Evolutionary conservation across 2,888 invertebrate species (phyloP).

Genomic region (Mycogona germanica): DNA sequence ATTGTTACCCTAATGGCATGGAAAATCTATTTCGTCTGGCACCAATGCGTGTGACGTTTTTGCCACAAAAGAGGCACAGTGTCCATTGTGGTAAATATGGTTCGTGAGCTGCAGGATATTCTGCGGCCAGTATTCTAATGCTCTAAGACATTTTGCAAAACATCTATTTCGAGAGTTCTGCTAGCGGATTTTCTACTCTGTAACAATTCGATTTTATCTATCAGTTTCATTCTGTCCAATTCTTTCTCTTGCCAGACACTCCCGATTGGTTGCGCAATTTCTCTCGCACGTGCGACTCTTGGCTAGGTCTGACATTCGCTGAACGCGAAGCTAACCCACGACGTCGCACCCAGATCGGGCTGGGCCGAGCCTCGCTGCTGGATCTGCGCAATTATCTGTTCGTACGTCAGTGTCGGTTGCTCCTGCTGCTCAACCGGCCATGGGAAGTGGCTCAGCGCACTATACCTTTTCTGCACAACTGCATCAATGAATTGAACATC

Average conservation of each 20-base stretch:
- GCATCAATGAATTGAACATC: constrained; percentile 67
- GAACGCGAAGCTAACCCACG: constrained; percentile 29
- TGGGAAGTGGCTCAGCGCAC: constrained; percentile 86
- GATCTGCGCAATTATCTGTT: constrained; percentile 90
- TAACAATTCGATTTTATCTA: no score
- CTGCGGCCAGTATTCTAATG: no score
- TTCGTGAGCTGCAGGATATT: no score
- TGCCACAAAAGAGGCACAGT: no score
- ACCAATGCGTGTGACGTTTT: no score
- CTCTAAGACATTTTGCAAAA: no score
- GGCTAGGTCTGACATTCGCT: constrained; percentile 61
- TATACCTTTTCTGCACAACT: constrained; percentile 79
- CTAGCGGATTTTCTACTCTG: no score
- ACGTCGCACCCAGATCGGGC: constrained; percentile 31
- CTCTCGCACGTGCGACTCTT: constrained; percentile 61
- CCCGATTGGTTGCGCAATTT: constrained; percentile 76
- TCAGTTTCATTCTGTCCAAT: neutral
- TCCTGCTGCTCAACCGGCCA: constrained; percentile 44
- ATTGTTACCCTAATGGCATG: no score
- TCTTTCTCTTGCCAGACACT: constrained; percentile 43
- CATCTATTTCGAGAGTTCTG: no score
- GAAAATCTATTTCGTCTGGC: no score
- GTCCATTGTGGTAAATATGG: no score
- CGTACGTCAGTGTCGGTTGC: constrained; percentile 79
- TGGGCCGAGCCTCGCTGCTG: constrained; percentile 54